Conservation (phyloP, 2,797 vertebrate genomes). For the Melanotaenia maccullochi region DNA sequence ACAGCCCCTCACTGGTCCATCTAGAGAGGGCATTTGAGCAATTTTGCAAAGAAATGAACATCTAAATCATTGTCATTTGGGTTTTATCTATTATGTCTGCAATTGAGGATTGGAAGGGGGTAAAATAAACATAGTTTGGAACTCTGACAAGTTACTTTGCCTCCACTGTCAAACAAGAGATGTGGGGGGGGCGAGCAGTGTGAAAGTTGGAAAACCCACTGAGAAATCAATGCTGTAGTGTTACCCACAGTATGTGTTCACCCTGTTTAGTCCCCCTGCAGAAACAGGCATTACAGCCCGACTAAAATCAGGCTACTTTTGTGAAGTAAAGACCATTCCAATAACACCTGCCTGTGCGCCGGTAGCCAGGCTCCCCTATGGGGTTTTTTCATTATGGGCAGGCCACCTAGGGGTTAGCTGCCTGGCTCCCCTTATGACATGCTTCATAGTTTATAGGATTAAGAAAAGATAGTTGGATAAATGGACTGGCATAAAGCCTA, state of each 20-base stretch:
- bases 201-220: conserved; percentile 50
- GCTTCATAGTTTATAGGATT: conserved; percentile 80
- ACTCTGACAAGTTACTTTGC: conserved; percentile 69
- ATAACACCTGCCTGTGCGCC: conserved; percentile 76
- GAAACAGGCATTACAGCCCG: conserved; percentile 72
- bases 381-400: conserved; percentile 78
- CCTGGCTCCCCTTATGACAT: conserved; percentile 66
- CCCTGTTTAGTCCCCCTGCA: conserved; percentile 65
- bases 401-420: conserved; percentile 75
- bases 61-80: conserved; percentile 54
- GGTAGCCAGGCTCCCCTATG: conserved; percentile 72
- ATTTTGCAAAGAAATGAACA: conserved; percentile 58
- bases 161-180: conserved; percentile 62
- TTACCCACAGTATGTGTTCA: conserved; percentile 69
- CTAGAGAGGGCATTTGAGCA: conserved; percentile 47
- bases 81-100: conserved; percentile 65
- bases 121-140: conserved; percentile 64
- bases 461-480: conserved; percentile 78
- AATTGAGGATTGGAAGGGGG: conserved; percentile 56
- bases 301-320: conserved; percentile 76
- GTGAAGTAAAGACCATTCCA: conserved; percentile 80
- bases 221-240: conserved; percentile 73
- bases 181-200: conserved; percentile 60
- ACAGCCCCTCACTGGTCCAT: conserved; percentile 25
- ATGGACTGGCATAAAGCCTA: conserved; percentile 70